Evolutionary conservation across 2,888 invertebrate genomes (phyloP), one percentile per base, ranked within the genome.

Genomic region (Mystacides longicornis): DNA sequence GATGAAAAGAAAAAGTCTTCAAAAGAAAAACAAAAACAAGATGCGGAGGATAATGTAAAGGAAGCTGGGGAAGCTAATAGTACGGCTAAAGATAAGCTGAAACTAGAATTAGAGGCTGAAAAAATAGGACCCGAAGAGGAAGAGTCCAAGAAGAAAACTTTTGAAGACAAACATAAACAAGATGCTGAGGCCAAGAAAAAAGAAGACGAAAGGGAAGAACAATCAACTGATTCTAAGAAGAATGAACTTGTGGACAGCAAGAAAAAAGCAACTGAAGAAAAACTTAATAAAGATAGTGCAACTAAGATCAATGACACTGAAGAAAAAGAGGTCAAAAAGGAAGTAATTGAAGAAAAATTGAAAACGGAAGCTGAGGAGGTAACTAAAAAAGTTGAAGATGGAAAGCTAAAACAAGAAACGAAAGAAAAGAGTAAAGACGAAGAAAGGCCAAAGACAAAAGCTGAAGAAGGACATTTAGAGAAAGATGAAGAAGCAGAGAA

Each of bases 131-230:
- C 23, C 19, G 43, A 49, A 43, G 46, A 51, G 37, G 37, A 43
- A 48, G 42, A 16, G 46, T 22, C 16, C 11, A 22, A 23, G 50
- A 23, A n/a, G n/a, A 50, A 51, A 52, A 49, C 51, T n/a, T n/a
- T n/a, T 48, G 57, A 11, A 43, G 46, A 37, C 21, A 22, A 60
- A 46, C 11, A 14, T 23, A 31, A 16, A 53, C 57, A 60, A 18
- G 49, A 48, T 37, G 27, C n/a, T 16, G 23, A 33, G 18, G 46
- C 3, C 27, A 46, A 55, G 20, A n/a, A 23, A 7, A 2, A 18
- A n/a, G 31, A 33, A 5, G 18, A 55, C 11, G 27, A 5, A 27
- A 11, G 5, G 27, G 7, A 27, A 27, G 27, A 5, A 27, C 5
- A 7, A 7, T 5, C 27, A 7, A 7, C 11, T 14, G 27, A 43